Conservation (phyloP, 2,797 vertebrate species). For the Stomatorhinus walkeri region DNA sequence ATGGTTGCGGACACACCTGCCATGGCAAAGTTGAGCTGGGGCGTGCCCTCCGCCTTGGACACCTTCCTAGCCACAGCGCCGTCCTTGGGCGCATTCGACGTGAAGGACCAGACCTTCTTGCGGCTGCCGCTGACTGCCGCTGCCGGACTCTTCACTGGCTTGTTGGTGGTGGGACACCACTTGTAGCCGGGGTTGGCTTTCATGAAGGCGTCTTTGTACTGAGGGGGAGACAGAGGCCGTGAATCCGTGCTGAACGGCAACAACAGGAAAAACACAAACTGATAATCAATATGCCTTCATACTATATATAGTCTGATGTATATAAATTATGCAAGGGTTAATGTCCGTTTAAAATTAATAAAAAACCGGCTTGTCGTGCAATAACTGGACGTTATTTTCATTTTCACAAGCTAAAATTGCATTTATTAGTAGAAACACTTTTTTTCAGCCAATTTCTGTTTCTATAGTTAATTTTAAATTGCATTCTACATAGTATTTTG, state of each 20-base stretch:
- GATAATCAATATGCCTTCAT: background rate
- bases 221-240: background rate
- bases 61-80: constrained; percentile 75
- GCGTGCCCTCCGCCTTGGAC: constrained; percentile 77
- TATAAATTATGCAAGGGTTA: background rate
- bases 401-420: background rate
- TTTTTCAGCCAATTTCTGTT: background rate
- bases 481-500: background rate
- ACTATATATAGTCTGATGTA: background rate
- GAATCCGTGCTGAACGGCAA: background rate
- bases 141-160: constrained; percentile 82
- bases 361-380: background rate
- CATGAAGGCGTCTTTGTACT: constrained; percentile 99
- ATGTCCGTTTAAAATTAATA: background rate
- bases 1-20: constrained; percentile 67
- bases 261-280: constrained; percentile 36
- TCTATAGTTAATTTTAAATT: background rate
- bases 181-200: constrained; percentile 97
- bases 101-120: constrained; percentile 87
- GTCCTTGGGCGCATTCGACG: constrained; percentile 80
- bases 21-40: constrained; percentile 94
- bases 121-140: constrained; percentile 70
- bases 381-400: background rate
- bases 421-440: background rate
- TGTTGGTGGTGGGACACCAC: constrained; percentile 96